Evolutionary conservation across 2,888 invertebrate genomes (phyloP).

Genomic region (Cerastis rubricosa): DNA sequence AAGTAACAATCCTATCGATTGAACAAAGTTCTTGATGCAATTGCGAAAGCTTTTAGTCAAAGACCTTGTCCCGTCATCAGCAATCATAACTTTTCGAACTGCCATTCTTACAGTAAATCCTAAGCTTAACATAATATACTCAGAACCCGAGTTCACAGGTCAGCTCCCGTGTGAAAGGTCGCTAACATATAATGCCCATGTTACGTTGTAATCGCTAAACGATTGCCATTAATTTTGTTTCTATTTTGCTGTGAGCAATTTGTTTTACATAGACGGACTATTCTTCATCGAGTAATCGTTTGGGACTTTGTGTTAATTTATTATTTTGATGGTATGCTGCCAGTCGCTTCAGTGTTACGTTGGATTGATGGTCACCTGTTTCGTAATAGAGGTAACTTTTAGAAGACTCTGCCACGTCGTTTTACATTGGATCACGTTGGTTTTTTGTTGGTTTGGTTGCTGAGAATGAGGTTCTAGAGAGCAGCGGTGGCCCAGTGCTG

Average conservation of each 20-base stretch:
- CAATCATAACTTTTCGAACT: not conserved
- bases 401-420: not conserved
- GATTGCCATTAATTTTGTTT: slow-evolving; percentile 65
- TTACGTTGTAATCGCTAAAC: slow-evolving; percentile 57
- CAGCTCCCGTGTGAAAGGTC: slow-evolving; percentile 68
- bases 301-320: slow-evolving; percentile 33
- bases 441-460: not conserved
- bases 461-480: no score
- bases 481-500: no score
- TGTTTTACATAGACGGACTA: slow-evolving; percentile 50
- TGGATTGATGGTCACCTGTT: slow-evolving; percentile 16
- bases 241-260: slow-evolving; percentile 51
- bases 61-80: not conserved
- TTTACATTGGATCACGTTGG: no score
- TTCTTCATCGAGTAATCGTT: slow-evolving; percentile 56
- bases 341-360: not conserved
- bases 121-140: slow-evolving; percentile 6
- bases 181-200: slow-evolving; percentile 40
- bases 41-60: not conserved
- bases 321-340: slow-evolving; percentile 32
- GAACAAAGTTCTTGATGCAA: not conserved
- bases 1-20: not conserved
- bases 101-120: not conserved
- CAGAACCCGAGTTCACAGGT: slow-evolving; percentile 55
- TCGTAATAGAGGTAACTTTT: not conserved